Base-by-base conservation (phyloP, 1,140 invertebrate species). In the Cherax quadricarinatus region DNA sequence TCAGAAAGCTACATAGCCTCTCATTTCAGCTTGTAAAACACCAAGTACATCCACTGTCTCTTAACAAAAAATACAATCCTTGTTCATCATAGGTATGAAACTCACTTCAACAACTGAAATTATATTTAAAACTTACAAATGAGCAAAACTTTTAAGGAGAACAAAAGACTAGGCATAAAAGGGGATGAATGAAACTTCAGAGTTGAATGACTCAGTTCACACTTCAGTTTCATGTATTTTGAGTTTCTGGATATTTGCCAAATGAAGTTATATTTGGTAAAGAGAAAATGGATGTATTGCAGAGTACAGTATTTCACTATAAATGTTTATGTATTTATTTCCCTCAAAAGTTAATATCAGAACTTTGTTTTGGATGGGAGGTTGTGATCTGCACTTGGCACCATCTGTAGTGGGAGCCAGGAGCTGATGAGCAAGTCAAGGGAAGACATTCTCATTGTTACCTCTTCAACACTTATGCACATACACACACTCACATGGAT, bases 381-480 rank as follows among this genome's bases (percentile, higher is more conserved):
- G 6, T 75, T 75, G n/a, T 75, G 4, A 75, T 30, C 6, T 24
- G 24, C 5, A 75, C 4, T 30, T 12, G 30, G 9, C 66, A 21
- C 70, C 70, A 21, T 75, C 24, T 75, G 62, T 18, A 21, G 62
- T 66, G 48, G 41, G 48, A 81, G 79, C 79, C 79, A 81, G 4
- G 79, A 81, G 79, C 16, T 81, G 79, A 49, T n/a, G 79, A 81
- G 79, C 79, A 81, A 51, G 79, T 81, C 79, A 81, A 48, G 79
- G 79, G 4, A 57, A 18, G 5, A 12, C 62, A 66, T 5, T 14
- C 5, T 18, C 12, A 1, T 18, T 18, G 5, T 21, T 14, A 16
- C 62, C 62, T 18, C 18, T 21, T 66, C 14, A 66, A 4, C 62
- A 66, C 18, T 21, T 16, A 66, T 24, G 14, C 82, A 30, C n/a